Conservation (phyloP, 2,113 vertebrate species). For the Emydura subglobosa region DNA sequence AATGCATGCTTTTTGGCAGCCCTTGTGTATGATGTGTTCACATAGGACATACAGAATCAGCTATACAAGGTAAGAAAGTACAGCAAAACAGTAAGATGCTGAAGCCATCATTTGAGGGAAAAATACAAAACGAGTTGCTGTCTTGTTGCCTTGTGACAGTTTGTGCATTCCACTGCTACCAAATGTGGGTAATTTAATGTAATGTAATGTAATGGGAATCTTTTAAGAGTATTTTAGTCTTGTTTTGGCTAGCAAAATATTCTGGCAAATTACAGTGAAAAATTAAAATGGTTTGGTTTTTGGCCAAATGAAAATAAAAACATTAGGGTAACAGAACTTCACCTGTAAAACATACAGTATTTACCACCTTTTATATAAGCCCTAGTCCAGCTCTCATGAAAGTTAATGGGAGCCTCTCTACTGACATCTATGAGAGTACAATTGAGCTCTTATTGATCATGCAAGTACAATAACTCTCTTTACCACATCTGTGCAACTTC, state of each 20-base stretch:
- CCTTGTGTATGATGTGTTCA: neutral
- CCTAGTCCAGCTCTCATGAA: neutral
- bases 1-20: neutral
- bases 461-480: neutral
- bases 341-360: neutral
- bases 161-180: neutral
- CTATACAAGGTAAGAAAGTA: neutral
- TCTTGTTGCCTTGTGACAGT: neutral
- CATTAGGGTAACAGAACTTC: neutral
- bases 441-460: neutral
- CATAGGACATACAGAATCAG: neutral
- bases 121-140: neutral
- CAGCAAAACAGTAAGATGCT: neutral
- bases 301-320: neutral
- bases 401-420: neutral
- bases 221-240: neutral
- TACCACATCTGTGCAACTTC: neutral
- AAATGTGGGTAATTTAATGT: neutral
- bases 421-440: neutral
- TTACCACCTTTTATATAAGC: neutral
- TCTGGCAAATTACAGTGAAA: neutral
- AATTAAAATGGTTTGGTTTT: neutral
- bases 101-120: neutral
- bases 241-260: neutral
- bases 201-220: neutral